Base-by-base conservation (phyloP, 2,888 invertebrate species). In the Spilosoma lubricipeda region DNA sequence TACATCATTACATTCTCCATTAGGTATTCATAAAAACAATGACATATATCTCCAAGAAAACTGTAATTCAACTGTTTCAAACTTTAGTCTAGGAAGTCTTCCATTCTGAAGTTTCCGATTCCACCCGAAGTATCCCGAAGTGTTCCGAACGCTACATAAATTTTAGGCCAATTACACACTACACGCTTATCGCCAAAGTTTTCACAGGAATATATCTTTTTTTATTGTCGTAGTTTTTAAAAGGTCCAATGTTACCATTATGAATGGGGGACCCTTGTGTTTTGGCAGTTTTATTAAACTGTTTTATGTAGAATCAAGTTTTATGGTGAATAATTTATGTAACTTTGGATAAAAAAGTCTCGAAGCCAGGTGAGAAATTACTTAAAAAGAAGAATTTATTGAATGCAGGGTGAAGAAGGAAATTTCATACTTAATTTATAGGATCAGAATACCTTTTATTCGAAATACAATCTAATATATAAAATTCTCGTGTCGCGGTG, bases 151-250 rank as follows among this genome's bases (percentile, higher is more conserved):
- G 85, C 88, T 71, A 81, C 84, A 92, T 93, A 93, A 93, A 93
- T 93, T 87, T 85, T 85, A 86, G 83, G 81, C 90, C 93, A 93
- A 93, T 93, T 93, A 93, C 92, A 90, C 82, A 81, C 78, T 88
- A 89, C 89, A 87, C 89, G 84, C 90, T 92, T 92, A 91, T 89
- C 85, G 89, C 79, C 81, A 63, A 92, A 91, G 80, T 92, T 92
- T 83, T 83, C 65, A 69, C 77, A 77, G 84, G 83, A 89, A 93
- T 92, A 93, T 91, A 90, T 92, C 93, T 91, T 92, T 93, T 48
- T 93, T 93, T 93, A 93, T 93, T 89, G 87, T 89, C 89, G 87
- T 92, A 92, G 91, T 93, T 93, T 92, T 90, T 87, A 91, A 92
- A 91, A 92, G 93, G 93, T 91, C 90, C 89, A 87, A 89, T 90